Conservation (phyloP, 2,113 vertebrate species). For the Caloenas nicobarica region DNA sequence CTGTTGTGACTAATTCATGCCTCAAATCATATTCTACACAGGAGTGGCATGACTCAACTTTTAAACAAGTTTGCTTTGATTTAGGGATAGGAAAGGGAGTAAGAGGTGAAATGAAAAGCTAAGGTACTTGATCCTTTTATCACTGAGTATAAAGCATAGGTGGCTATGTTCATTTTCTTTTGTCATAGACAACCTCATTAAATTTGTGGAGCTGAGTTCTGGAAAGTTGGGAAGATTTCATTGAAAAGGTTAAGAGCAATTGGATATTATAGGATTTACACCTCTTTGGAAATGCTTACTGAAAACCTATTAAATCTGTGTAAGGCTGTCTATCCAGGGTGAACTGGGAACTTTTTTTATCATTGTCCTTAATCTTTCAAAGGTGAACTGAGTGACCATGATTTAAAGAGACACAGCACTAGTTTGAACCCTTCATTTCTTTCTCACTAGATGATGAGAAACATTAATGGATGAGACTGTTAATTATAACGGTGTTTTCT, state of each 20-base stretch:
- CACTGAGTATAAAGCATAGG: background rate
- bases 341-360: conserved; percentile 7
- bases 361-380: background rate
- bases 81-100: background rate
- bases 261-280: conserved; percentile 1
- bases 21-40: background rate
- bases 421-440: background rate
- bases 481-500: background rate
- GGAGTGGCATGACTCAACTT: background rate
- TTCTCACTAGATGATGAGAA: background rate
- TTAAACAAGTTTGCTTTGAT: background rate
- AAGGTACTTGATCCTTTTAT: background rate
- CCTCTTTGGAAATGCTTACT: conserved; percentile 24
- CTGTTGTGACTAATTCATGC: background rate
- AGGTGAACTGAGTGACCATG: background rate
- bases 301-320: conserved; percentile 8
- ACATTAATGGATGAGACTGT: background rate
- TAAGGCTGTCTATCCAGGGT: background rate
- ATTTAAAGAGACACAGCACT: background rate
- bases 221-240: conserved; percentile 23
- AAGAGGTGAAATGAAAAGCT: background rate
- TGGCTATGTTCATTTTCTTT: background rate
- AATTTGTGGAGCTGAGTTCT: background rate
- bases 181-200: conserved; percentile 4
- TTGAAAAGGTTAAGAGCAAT: conserved; percentile 39